A percentile compares a stretch with the other conserved stretches of the same genome.
Evolutionary conservation across 2,888 invertebrate genomes (phyloP).

Genomic region (Lepidochrysops patricia): DNA sequence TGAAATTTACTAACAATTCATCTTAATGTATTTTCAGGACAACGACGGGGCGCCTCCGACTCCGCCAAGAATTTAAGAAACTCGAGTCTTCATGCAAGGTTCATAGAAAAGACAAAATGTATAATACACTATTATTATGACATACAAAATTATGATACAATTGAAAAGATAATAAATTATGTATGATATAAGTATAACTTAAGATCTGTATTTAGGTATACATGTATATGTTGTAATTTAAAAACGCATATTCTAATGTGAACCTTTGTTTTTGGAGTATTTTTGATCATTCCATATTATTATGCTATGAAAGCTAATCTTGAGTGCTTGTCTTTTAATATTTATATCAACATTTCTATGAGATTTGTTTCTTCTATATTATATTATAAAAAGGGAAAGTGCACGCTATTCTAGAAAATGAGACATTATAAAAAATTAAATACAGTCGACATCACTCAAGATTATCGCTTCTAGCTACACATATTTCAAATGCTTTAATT

Average conservation of each 20-base stretch:
- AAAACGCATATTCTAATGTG: neutral
- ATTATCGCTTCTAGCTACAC: neutral
- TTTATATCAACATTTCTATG: neutral
- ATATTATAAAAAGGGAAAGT: neutral
- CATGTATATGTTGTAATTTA: conserved; percentile 8
- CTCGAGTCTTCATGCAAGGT: conserved; percentile 22
- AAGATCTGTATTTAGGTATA: conserved; percentile 27
- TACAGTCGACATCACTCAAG: neutral
- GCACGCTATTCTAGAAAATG: neutral
- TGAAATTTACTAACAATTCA: no score
- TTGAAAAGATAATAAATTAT: conserved; percentile 26
- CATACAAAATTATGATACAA: conserved; percentile 26
- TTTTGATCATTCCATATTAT: conserved; percentile 3
- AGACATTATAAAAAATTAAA: neutral
- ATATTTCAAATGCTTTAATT: neutral
- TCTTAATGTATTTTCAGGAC: conserved; percentile 54
- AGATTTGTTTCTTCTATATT: neutral
- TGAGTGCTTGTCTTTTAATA: neutral
- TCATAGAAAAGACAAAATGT: conserved; percentile 24
- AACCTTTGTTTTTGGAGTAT: neutral
- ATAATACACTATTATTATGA: conserved; percentile 15
- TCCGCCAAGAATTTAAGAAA: conserved; percentile 57
- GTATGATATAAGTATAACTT: conserved; percentile 26
- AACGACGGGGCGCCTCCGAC: conserved; percentile 65
- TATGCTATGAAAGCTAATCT: neutral